Evolutionary conservation across 2,888 invertebrate genomes (phyloP).

Genomic region (Eupeodes luniger): DNA sequence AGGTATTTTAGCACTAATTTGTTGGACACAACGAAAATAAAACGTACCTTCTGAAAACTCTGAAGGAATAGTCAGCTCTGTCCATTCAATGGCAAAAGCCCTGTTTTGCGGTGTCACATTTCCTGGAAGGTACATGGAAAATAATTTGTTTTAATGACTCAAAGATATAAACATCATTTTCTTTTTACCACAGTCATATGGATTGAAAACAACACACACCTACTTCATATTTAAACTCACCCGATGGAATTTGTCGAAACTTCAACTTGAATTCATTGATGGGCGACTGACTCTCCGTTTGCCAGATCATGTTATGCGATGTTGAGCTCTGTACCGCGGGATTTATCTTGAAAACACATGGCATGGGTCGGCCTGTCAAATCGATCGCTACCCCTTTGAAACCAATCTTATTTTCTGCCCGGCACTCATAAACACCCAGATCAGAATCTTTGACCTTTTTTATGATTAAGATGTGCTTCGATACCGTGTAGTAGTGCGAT

Average conservation of each 20-base stretch:
- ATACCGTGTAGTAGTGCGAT: constrained; percentile 85
- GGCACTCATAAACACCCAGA: constrained; percentile 91
- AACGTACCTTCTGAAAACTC: constrained; percentile 81
- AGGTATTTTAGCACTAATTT: not conserved
- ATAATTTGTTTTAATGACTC: constrained; percentile 14
- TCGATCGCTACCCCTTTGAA: constrained; percentile 89
- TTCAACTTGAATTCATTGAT: constrained; percentile 89
- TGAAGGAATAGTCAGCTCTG: constrained; percentile 82
- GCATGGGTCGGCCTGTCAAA: constrained; percentile 86
- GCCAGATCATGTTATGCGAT: constrained; percentile 91
- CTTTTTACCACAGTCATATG: not conserved
- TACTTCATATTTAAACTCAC: constrained; percentile 73
- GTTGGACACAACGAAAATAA: not conserved
- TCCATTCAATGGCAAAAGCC: constrained; percentile 79
- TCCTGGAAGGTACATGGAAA: constrained; percentile 67
- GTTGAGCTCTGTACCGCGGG: constrained; percentile 83
- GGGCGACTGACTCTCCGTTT: constrained; percentile 92
- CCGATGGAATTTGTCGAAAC: constrained; percentile 83
- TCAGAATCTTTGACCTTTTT: constrained; percentile 88
- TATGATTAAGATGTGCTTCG: constrained; percentile 88
- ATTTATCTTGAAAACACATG: constrained; percentile 83
- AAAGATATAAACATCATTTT: constrained; percentile 36
- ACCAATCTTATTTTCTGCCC: constrained; percentile 90
- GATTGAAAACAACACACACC: not conserved
- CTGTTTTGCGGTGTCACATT: constrained; percentile 79